Conservation (phyloP, 1,140 invertebrate species). For the Notospermus geniculatus region DNA sequence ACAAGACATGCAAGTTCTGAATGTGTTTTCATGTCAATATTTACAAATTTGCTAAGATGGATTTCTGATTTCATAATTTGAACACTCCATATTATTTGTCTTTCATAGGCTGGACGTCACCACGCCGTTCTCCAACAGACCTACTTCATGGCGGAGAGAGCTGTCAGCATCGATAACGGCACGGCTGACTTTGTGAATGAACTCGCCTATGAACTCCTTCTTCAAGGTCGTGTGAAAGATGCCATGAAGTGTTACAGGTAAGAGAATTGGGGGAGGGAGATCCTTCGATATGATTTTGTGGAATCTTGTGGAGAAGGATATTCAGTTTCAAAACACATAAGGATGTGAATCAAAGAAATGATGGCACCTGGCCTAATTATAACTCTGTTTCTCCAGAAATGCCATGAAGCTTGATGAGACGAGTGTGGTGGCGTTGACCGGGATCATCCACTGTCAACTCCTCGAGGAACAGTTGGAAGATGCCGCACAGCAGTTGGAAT, state of each 20-base stretch:
- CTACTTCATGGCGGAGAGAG: slow-evolving; percentile 71
- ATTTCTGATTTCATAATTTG: too few relatives aligned
- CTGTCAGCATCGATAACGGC: slow-evolving; percentile 68
- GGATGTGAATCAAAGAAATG: too few relatives aligned
- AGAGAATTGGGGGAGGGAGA: too few relatives aligned
- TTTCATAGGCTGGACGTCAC: slow-evolving; percentile 69
- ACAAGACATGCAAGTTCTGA: too few relatives aligned
- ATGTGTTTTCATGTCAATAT: too few relatives aligned
- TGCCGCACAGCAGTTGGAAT: slow-evolving; percentile 80
- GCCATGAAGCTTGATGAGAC: slow-evolving; percentile 80
- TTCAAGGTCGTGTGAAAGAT: slow-evolving; percentile 73
- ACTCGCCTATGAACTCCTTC: slow-evolving; percentile 74
- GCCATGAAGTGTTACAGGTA: slow-evolving; percentile 72
- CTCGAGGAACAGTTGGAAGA: slow-evolving; percentile 62
- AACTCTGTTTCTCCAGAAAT: slow-evolving; percentile 40
- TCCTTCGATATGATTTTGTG: too few relatives aligned
- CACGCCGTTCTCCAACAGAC: slow-evolving; percentile 69
- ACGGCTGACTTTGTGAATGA: slow-evolving; percentile 73
- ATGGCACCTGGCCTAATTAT: too few relatives aligned
- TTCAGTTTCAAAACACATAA: too few relatives aligned
- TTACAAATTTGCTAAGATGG: too few relatives aligned
- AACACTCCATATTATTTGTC: neutral
- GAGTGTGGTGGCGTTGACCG: slow-evolving; percentile 70
- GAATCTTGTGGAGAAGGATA: too few relatives aligned
- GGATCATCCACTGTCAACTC: slow-evolving; percentile 79